Conservation (phyloP, 2,797 vertebrate genomes). For the Platalea minor region DNA sequence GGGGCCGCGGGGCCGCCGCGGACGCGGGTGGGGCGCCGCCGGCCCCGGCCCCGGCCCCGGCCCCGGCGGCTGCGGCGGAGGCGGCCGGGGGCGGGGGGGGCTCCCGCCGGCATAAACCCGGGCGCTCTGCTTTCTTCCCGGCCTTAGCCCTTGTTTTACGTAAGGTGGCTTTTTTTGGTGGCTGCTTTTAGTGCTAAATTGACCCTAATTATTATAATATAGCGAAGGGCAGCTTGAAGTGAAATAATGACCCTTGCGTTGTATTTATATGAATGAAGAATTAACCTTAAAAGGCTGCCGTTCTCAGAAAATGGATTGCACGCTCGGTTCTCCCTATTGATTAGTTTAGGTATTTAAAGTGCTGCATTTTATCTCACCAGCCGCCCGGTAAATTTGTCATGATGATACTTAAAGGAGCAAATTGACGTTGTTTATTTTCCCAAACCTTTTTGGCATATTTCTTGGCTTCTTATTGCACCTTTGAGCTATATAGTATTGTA, state of each 20-base stretch:
- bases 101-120: neutral
- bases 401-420: slow-evolving; percentile 2
- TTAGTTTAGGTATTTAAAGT: slow-evolving; percentile 60
- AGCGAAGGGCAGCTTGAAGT: neutral
- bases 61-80: neutral
- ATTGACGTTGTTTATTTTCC: neutral
- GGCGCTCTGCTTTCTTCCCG: neutral
- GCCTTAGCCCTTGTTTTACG: neutral
- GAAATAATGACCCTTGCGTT: neutral
- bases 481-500: slow-evolving; percentile 9
- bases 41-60: too few relatives aligned
- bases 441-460: slow-evolving; percentile 15
- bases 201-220: neutral
- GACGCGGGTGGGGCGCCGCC: too few relatives aligned
- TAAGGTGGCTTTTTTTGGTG: neutral
- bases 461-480: slow-evolving; percentile 26
- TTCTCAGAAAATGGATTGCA: slow-evolving; percentile 59
- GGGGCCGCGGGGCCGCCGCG: neutral
- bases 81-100: accelerated
- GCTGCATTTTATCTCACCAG: slow-evolving; percentile 61
- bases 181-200: neutral
- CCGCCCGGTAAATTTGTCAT: slow-evolving; percentile 16
- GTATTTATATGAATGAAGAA: slow-evolving; percentile 24
- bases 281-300: slow-evolving; percentile 34
- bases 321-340: neutral